phyloP scores from a whole-genome alignment of 2,113 vertebrate genomes.

The Phalacrocorax brasilianus region DNA sequence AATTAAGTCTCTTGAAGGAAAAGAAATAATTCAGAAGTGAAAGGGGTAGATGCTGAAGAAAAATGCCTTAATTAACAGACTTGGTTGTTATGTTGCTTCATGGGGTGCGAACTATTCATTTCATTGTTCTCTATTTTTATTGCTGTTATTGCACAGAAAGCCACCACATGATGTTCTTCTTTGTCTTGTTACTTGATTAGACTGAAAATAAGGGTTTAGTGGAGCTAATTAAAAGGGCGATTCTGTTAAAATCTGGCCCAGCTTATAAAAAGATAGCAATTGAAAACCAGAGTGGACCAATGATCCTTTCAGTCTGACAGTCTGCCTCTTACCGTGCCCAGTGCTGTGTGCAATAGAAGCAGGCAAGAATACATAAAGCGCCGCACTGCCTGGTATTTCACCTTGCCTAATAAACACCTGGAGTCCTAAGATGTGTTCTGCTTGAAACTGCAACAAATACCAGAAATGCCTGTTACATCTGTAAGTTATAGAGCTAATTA shows the following conservation, averaged over 20 bases:
- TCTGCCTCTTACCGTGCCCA: not conserved
- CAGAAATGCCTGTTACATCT: not conserved
- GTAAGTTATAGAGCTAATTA: not conserved
- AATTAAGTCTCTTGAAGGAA: not conserved
- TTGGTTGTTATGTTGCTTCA: not conserved
- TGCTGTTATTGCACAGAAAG: not conserved
- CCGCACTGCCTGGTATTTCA: accelerated
- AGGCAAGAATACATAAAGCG: not conserved
- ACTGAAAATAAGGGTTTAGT: not conserved
- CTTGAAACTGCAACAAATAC: not conserved
- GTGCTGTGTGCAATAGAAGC: not conserved
- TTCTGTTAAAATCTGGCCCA: not conserved
- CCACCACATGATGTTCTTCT: not conserved
- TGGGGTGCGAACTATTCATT: not conserved
- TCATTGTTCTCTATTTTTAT: not conserved
- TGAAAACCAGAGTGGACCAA: not conserved
- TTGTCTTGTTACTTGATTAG: not conserved
- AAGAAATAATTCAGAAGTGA: not conserved
- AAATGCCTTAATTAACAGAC: not conserved
- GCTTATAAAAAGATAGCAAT: not conserved
- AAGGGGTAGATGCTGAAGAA: not conserved
- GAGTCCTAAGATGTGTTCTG: not conserved
- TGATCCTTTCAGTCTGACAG: not conserved
- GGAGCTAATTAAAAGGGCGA: not conserved
- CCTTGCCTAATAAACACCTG: too few relatives aligned